Base-by-base conservation (phyloP, 2,888 invertebrate genomes). In the Herminia tarsipennalis region DNA sequence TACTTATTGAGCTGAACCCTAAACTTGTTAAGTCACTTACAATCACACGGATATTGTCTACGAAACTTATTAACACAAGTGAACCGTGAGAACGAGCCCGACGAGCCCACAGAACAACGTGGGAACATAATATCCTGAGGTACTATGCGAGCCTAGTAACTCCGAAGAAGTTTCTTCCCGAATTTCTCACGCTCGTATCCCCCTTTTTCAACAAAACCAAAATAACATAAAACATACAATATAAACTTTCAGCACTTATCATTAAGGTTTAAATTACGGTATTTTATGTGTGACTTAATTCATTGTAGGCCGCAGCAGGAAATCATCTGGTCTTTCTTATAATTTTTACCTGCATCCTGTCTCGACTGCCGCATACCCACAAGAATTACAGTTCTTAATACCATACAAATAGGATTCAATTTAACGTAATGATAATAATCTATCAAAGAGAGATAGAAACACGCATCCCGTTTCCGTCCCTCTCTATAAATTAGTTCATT, bases 121-220 rank as follows among this genome's bases (percentile, higher is more conserved):
- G 86, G 80, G 86, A 85, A 84, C 69, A 35, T 42, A 18, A 71
- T 52, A 64, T 81, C 79, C 69, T 73, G 36, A 18, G 33, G 39
- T 3, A 51, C 54, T 63, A 81, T 90, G 80, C 39, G 41, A 45
- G 70, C 91, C 90, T 89, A 71, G 89, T 91, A 86, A 42, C 59
- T 72, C 71, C 76, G 84, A 88, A 91, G 89, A 88, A 85, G 86
- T 88, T 88, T 82, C 82, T 86, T 88, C 88, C 89, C 86, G 86
- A 89, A 89, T 86, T 91, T 91, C 91, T 91, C 91, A 91, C 91
- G 90, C 80, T 90, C 79, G 65, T 75, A 80, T 78, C 76, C 78
- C 78, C 68, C 73, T 77, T 83, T 84, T 83, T 81, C 81, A 80
- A 79, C 76, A 78, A 80, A 81, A 79, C 77, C 72, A 77, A 67